These are phyloP conservation scores for Pogona vitticeps DNA, from an alignment of 2,113 vertebrate genomes.

Conservation along the genomic window DNA sequence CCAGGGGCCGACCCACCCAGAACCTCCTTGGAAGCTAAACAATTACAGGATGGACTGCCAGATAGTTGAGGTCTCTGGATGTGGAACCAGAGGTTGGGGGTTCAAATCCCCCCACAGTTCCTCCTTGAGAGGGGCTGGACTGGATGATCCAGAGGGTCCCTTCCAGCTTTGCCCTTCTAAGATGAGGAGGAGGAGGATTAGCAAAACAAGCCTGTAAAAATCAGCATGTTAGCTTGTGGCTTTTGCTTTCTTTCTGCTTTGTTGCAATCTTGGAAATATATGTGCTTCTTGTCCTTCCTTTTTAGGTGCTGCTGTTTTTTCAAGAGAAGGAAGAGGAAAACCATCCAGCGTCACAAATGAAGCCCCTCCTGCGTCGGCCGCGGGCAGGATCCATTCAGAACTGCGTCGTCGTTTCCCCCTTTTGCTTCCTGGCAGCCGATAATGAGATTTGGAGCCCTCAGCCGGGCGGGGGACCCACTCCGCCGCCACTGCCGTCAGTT, in stretches of 20 bases:
- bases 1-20: no score
- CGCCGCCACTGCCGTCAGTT: not conserved
- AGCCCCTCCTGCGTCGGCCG: not conserved
- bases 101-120: no score
- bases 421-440: slow-evolving; percentile 42
- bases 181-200: no score
- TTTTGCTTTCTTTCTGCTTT: not conserved
- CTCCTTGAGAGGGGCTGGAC: no score
- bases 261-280: no score
- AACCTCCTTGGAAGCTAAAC: no score
- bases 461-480: not conserved
- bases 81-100: no score
- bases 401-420: slow-evolving; percentile 25
- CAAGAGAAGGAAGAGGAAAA: slow-evolving; percentile 98
- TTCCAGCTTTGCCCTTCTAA: no score
- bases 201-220: no score
- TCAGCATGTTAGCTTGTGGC: not conserved
- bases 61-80: no score
- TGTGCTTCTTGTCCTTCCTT: not conserved
- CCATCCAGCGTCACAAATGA: slow-evolving; percentile 94
- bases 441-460: slow-evolving; percentile 27
- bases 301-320: slow-evolving; percentile 98
- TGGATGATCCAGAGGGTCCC: no score
- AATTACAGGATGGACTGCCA: no score
- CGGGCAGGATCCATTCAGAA: slow-evolving; percentile 8